Evolutionary conservation across 2,797 vertebrate species (phyloP).

Genomic region (Poeciliopsis paucimaculata): DNA sequence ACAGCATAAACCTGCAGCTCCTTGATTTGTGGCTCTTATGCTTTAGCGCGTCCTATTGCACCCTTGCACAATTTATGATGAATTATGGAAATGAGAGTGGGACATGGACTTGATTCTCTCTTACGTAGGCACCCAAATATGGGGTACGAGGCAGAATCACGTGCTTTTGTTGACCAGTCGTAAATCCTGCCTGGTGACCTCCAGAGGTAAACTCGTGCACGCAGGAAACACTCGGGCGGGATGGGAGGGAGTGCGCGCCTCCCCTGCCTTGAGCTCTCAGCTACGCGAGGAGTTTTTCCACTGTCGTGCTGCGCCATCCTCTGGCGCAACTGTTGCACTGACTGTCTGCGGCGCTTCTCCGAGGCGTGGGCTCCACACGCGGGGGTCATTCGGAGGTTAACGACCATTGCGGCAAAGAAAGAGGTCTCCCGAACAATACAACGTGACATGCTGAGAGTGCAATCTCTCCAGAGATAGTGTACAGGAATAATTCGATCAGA

Average conservation of each 20-base stretch:
- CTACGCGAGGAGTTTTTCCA: constrained; percentile 61
- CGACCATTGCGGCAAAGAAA: constrained; percentile 89
- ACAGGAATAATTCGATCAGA: constrained; percentile 62
- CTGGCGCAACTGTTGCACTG: constrained; percentile 80
- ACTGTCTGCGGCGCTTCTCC: constrained; percentile 66
- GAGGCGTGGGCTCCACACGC: constrained; percentile 71
- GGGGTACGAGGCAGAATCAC: constrained; percentile 97
- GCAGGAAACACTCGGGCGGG: constrained; percentile 91
- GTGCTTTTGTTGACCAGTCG: constrained; percentile 99
- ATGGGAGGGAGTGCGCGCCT: constrained; percentile 77
- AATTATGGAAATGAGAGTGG: constrained; percentile 99
- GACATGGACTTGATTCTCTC: constrained; percentile 99
- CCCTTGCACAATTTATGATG: constrained; percentile 99
- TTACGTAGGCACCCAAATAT: constrained; percentile 99
- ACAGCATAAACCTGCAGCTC: constrained; percentile 87
- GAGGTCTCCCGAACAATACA: constrained; percentile 74
- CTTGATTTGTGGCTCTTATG: constrained; percentile 99
- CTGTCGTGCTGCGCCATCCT: constrained; percentile 93
- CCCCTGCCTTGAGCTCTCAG: constrained; percentile 44
- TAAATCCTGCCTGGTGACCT: constrained; percentile 99
- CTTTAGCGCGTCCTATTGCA: constrained; percentile 99
- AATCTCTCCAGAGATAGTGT: constrained; percentile 52
- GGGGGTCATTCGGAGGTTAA: constrained; percentile 95
- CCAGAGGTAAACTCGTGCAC: constrained; percentile 99
- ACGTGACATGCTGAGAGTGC: constrained; percentile 72